phyloP scores from a whole-genome alignment of 2,113 vertebrate genomes.

The Brachyhypopomus occidentalis region DNA sequence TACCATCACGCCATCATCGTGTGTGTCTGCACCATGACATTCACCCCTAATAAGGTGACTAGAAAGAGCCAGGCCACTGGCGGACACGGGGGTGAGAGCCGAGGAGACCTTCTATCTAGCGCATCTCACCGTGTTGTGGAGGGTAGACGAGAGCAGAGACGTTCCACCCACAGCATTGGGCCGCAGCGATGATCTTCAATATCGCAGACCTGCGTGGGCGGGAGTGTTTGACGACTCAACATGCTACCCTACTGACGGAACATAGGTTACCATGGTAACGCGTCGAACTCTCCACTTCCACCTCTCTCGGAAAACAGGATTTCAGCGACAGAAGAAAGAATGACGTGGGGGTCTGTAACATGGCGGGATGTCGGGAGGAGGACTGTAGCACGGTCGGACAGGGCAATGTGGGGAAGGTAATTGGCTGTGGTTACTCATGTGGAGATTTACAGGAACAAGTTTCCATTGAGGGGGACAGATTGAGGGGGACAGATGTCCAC shows the following conservation, averaged over 20 bases:
- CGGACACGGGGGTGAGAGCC: not conserved
- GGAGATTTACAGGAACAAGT: not conserved
- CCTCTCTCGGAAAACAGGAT: constrained; percentile 17
- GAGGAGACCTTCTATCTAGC: not conserved
- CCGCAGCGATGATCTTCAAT: constrained; percentile 33
- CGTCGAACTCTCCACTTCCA: constrained; percentile 22
- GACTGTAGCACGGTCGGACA: not conserved
- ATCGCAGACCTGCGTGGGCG: constrained; percentile 38
- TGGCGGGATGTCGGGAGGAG: not conserved
- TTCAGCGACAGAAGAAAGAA: constrained; percentile 4
- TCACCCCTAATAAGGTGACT: not conserved
- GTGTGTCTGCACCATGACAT: not conserved
- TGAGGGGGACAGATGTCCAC: constrained; percentile 2
- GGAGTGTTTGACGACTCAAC: constrained; percentile 52
- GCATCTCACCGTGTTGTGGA: constrained; percentile 5
- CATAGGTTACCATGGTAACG: constrained; percentile 54
- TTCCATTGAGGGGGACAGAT: not conserved
- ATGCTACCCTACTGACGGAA: constrained; percentile 42
- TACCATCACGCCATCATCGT: not conserved
- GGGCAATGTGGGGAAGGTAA: constrained; percentile 5
- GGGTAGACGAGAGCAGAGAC: constrained; percentile 14
- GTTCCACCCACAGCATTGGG: constrained; percentile 40
- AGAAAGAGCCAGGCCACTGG: not conserved
- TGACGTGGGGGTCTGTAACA: not conserved
- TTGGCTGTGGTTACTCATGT: constrained; percentile 11